phyloP scores from a whole-genome alignment of 2,113 vertebrate species.

The Microtus oregoni region DNA sequence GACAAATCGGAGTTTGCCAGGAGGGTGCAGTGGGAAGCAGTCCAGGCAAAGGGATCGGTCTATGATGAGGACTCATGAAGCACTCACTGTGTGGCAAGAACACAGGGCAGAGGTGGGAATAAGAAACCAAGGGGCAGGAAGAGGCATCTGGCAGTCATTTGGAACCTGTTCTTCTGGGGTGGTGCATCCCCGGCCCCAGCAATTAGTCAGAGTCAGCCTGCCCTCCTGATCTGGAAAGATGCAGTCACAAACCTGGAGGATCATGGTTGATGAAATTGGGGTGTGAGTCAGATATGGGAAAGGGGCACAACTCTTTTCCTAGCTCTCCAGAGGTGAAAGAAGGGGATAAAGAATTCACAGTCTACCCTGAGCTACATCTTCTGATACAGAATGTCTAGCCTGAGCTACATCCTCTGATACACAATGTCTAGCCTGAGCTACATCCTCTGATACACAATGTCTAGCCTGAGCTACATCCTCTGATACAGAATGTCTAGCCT shows the following conservation, averaged over 20 bases:
- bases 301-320: neutral
- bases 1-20: neutral
- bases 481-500: neutral
- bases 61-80: neutral
- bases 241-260: neutral
- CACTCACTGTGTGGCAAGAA: neutral
- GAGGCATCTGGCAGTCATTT: neutral
- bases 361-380: neutral
- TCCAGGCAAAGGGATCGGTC: neutral
- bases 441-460: too few species aligned
- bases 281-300: neutral
- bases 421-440: neutral
- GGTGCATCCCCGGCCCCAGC: neutral
- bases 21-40: neutral
- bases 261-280: neutral
- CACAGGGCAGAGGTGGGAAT: neutral
- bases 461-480: neutral
- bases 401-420: neutral
- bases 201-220: neutral
- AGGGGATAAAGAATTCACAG: neutral
- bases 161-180: constrained; percentile 7
- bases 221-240: neutral
- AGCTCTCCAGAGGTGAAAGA: neutral
- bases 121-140: neutral
- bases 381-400: neutral